Evolutionary conservation across 2,888 invertebrate species (phyloP).

Genomic region (Hemithea aestivaria): DNA sequence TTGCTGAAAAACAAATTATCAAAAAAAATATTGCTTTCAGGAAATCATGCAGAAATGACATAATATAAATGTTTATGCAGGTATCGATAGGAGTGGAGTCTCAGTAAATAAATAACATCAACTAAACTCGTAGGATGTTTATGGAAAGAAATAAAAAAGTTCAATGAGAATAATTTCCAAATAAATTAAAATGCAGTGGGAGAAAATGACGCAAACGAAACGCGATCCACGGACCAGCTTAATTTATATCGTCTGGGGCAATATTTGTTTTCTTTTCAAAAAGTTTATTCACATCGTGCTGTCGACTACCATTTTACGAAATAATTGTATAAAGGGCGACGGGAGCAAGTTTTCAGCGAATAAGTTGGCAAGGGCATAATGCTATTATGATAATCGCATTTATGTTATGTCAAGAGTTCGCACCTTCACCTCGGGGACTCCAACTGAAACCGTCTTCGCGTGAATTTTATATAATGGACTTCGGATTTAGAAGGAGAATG

Average conservation of each 20-base stretch:
- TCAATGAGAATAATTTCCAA: neutral
- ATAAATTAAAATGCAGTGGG: constrained; percentile 18
- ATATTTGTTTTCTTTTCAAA: constrained; percentile 24
- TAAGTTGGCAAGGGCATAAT: constrained; percentile 14
- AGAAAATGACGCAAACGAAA: constrained; percentile 19
- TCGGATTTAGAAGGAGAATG: constrained; percentile 44
- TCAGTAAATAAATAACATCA: too few species aligned
- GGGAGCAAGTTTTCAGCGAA: constrained; percentile 11
- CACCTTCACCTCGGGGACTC: constrained; percentile 25
- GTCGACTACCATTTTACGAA: constrained; percentile 4
- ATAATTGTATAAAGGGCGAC: constrained; percentile 12
- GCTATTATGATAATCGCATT: constrained; percentile 30
- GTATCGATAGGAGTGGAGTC: too few species aligned
- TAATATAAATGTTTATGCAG: too few species aligned
- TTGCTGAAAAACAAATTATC: too few species aligned
- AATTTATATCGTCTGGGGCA: constrained; percentile 26
- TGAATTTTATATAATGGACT: constrained; percentile 46
- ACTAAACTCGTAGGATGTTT: too few species aligned
- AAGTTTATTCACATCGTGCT: constrained; percentile 19
- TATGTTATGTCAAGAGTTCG: constrained; percentile 26
- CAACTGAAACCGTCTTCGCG: constrained; percentile 26
- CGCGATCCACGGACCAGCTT: constrained; percentile 12
- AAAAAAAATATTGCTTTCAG: too few species aligned
- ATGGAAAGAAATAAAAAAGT: too few species aligned
- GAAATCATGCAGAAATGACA: too few species aligned